Evolutionary conservation across 2,113 vertebrate genomes (phyloP).

Genomic region (Tringa solitaria): DNA sequence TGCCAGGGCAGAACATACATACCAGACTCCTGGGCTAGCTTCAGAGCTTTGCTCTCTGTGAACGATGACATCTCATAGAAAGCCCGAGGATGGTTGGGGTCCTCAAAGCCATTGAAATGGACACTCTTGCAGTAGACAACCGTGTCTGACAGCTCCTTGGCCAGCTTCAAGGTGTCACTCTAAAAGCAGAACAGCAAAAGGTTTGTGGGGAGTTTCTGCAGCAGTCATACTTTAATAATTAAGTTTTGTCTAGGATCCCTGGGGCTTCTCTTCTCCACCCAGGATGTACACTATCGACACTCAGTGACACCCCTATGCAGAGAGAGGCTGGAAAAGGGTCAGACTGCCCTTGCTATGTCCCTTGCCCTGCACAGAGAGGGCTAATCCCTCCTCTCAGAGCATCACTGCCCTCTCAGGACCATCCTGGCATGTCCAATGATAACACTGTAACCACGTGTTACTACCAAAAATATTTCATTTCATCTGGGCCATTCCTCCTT

Average conservation of each 20-base stretch:
- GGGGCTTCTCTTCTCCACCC: not conserved
- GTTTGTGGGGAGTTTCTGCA: not conserved
- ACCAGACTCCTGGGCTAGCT: constrained; percentile 87
- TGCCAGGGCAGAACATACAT: not conserved
- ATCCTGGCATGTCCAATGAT: not conserved
- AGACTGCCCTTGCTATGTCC: not conserved
- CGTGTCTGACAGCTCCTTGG: constrained; percentile 86
- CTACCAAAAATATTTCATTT: not conserved
- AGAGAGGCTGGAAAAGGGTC: not conserved
- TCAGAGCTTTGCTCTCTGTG: constrained; percentile 85
- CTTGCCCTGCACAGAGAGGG: not conserved
- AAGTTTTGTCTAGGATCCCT: not conserved
- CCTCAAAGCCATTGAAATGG: constrained; percentile 86
- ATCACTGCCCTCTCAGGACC: not conserved
- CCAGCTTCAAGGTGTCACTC: constrained; percentile 87
- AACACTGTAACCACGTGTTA: not conserved
- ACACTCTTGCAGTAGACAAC: constrained; percentile 97
- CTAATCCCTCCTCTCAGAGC: not conserved
- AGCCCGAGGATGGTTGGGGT: constrained; percentile 71
- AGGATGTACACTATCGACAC: not conserved
- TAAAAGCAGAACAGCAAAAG: constrained; percentile 50
- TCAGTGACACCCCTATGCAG: not conserved
- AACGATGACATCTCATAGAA: constrained; percentile 94
- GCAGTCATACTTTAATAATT: not conserved
- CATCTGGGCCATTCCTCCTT: not conserved